Conservation (phyloP, 2,888 invertebrate genomes). For the Cheilosia urbana region DNA sequence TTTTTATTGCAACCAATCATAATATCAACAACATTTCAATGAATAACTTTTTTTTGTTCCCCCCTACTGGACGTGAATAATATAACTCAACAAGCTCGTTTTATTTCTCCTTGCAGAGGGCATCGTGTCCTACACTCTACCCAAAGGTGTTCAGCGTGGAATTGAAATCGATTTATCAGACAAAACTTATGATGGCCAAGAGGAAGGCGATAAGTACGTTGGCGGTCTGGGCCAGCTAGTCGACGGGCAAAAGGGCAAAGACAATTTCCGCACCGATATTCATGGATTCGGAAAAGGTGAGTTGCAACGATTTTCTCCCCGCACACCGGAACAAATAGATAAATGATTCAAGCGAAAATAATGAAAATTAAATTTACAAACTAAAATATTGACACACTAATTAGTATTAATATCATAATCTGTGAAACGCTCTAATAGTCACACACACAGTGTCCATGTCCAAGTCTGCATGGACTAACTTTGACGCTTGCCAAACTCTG, state of each 20-base stretch:
- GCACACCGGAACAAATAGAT: constrained; percentile 54
- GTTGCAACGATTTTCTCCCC: constrained; percentile 20
- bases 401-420: constrained; percentile 67
- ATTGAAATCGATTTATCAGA: constrained; percentile 91
- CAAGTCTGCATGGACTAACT: constrained; percentile 62
- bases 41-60: constrained; percentile 10
- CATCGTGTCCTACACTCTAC: constrained; percentile 90
- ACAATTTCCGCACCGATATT: constrained; percentile 88
- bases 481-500: constrained; percentile 47
- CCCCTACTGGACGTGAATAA: constrained; percentile 2
- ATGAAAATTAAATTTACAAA: constrained; percentile 70
- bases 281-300: constrained; percentile 88
- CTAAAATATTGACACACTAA: constrained; percentile 73
- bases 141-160: constrained; percentile 89
- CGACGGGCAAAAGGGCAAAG: constrained; percentile 90
- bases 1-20: constrained; percentile 55
- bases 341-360: constrained; percentile 13
- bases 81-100: constrained; percentile 25
- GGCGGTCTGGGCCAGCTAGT: constrained; percentile 91
- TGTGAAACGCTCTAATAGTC: constrained; percentile 58
- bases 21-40: constrained; percentile 42
- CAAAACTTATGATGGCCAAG: constrained; percentile 90
- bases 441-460: constrained; percentile 25
- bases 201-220: constrained; percentile 86
- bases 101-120: constrained; percentile 86